Conservation (phyloP, 35 echinoderm and acorn worm species). For the Antedon bifida region DNA sequence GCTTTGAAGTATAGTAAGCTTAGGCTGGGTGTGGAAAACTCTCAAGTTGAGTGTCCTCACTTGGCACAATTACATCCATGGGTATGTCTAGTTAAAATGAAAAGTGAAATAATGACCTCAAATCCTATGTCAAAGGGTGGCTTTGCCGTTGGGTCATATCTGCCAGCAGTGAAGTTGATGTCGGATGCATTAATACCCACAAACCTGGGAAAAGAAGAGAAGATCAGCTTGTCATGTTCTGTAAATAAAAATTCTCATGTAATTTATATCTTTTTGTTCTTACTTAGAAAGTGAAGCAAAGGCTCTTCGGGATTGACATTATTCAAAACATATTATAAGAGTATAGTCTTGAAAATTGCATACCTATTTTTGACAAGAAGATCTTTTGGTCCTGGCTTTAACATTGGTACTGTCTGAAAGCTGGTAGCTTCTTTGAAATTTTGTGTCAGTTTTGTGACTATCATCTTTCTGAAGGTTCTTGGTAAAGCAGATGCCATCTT, state of each 20-base stretch:
- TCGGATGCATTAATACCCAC: slow-evolving; percentile 72
- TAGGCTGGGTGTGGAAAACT: no score
- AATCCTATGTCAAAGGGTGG: slow-evolving; percentile 67
- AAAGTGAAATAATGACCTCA: slow-evolving; percentile 25
- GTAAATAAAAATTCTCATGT: neutral
- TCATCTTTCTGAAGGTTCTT: slow-evolving; percentile 51
- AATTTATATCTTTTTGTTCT: neutral
- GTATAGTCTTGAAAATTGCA: no score
- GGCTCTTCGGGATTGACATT: neutral
- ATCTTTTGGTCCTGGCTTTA: slow-evolving; percentile 31
- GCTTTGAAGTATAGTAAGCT: no score
- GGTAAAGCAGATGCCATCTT: slow-evolving; percentile 31
- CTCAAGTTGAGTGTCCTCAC: no score
- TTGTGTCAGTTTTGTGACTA: slow-evolving; percentile 37
- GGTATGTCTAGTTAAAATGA: no score
- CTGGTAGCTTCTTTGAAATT: slow-evolving; percentile 67
- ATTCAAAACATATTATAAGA: neutral
- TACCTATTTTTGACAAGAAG: slow-evolving; percentile 62
- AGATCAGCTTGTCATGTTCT: no score
- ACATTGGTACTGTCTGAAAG: slow-evolving; percentile 39
- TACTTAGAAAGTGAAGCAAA: neutral
- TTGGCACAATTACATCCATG: no score
- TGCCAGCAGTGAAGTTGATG: slow-evolving; percentile 40
- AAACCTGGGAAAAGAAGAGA: slow-evolving; percentile 17
- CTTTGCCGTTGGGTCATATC: slow-evolving; percentile 7